phyloP scores from a whole-genome alignment of 2,888 invertebrate species.

The Globia sparganii region DNA sequence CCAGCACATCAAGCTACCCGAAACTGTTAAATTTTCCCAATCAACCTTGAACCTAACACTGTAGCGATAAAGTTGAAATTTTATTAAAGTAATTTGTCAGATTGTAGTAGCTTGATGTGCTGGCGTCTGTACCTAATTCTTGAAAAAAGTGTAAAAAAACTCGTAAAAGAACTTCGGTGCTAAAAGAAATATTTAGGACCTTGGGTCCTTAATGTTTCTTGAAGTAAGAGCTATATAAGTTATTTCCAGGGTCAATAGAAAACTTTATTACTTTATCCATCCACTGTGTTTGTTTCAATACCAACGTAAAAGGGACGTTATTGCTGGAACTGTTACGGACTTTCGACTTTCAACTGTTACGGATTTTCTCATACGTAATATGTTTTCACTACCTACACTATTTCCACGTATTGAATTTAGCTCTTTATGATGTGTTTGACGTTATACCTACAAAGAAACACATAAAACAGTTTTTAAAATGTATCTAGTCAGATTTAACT shows the following conservation, averaged over 20 bases:
- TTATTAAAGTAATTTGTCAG: too few relatives aligned
- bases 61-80: too few relatives aligned
- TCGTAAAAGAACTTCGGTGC: neutral
- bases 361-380: neutral
- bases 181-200: conserved; percentile 3
- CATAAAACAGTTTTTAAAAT: neutral
- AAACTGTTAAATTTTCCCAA: too few relatives aligned
- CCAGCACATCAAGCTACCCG: too few relatives aligned
- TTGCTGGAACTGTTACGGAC: neutral
- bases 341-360: too few relatives aligned
- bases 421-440: neutral
- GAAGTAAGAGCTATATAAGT: neutral
- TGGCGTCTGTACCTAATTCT: too few relatives aligned
- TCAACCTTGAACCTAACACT: too few relatives aligned
- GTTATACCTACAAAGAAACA: neutral
- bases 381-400: neutral
- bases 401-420: neutral
- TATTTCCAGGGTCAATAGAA: neutral
- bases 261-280: conserved; percentile 15
- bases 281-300: conserved; percentile 9
- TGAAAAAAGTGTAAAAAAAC: neutral
- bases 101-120: too few relatives aligned
- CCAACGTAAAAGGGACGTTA: neutral
- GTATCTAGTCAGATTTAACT: neutral
- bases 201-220: neutral